A percentile compares a stretch with the other conserved stretches of the same genome.
These are phyloP conservation scores for Temnothorax curvispinosus DNA, from an alignment of 1,140 invertebrate species.

Conservation along the genomic window DNA sequence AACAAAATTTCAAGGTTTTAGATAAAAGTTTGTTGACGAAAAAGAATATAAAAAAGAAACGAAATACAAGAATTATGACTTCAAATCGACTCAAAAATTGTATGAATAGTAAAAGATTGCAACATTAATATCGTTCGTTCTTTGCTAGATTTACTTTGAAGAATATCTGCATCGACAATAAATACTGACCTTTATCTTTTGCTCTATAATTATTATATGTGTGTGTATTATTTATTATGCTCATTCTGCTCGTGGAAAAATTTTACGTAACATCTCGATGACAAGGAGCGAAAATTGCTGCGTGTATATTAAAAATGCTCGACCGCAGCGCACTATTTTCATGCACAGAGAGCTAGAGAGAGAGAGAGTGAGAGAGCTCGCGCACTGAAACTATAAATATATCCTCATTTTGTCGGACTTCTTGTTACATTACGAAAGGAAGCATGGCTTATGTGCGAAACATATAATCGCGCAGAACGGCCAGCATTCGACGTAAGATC, in stretches of 20 bases:
- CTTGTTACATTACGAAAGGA: constrained; percentile 34
- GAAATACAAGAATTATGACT: background rate
- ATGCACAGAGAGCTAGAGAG: background rate
- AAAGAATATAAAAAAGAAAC: background rate
- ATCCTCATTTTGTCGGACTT: constrained; percentile 23
- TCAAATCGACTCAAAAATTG: background rate
- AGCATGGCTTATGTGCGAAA: background rate
- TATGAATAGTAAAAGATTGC: background rate
- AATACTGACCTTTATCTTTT: background rate
- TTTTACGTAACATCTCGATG: constrained; percentile 1
- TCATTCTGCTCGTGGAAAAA: background rate
- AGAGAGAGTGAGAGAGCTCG: background rate
- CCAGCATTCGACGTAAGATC: background rate
- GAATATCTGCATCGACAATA: background rate
- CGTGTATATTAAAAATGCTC: constrained; percentile 18
- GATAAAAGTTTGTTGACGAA: background rate
- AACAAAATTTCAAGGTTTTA: background rate
- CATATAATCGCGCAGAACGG: background rate
- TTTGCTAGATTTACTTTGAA: background rate
- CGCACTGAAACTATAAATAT: constrained; percentile 39
- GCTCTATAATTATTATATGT: background rate
- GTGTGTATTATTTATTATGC: background rate
- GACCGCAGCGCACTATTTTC: constrained; percentile 16
- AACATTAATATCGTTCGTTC: background rate
- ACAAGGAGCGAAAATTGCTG: constrained; percentile 15